Base-by-base conservation (phyloP, 2,888 invertebrate species). In the Osmoderma eremita region DNA sequence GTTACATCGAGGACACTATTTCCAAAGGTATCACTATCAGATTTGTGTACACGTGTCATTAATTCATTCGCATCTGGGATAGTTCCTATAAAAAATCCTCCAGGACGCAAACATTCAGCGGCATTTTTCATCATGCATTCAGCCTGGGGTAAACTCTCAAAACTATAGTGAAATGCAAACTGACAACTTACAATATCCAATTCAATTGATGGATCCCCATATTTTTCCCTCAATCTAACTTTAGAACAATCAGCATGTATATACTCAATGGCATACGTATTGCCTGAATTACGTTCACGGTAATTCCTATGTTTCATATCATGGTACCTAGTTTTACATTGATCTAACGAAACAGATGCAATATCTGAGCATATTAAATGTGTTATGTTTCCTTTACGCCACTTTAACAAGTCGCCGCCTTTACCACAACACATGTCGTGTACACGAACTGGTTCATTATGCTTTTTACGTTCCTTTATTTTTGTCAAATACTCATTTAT, bases 351-450 rank as follows among this genome's bases (percentile, higher is more conserved):
- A 0, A 94, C 90, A 48, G 90, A 91, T 0, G 99, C 98, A 75
- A 99, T 96, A 81, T 99, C 97, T 51, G 93, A 92, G 83, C 95
- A 95, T 66, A 97, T 90, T 15, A 96, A 85, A 82, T 94, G 92
- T 1, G 88, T 87, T 56, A 97, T 92, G 68, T 88, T 84, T 61
- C 88, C 91, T 79, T 93, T 95, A 68, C 89, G 88, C 95, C 98
- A 99, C 82, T 99, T 99, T n/a, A 93, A 85, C 38, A 99, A 85
- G 82, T 99, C 99, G 1, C 99, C 99, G 17, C 99, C 99, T 86
- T 99, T 99, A 0, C 99, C 99, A 80, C 97, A 97, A 75, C 97
- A 96, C 86, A 99, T 90, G 81, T 99, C 99, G 62, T 98, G 83
- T 0, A 96, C 94, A 67, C 87, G 86, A 30, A 93, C 75, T 0